Evolutionary conservation across 2,888 invertebrate species (phyloP), one percentile per base, ranked within the genome.

Genomic region (Pollenia amentaria): DNA sequence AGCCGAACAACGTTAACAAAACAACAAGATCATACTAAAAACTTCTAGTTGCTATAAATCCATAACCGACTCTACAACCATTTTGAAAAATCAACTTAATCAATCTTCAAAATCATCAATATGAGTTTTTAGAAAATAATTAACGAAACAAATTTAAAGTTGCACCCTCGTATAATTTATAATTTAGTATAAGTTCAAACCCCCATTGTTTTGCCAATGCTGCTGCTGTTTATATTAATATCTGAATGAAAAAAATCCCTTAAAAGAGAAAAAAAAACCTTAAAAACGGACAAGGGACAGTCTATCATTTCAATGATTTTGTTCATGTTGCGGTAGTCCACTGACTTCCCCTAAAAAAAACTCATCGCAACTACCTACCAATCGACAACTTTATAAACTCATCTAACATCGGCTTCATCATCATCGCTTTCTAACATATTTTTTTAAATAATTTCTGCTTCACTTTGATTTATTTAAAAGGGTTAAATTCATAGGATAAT

Each of bases 211-310:
- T 83, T 69, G 65, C 40, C 60, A 53, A 53, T 42, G 16, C 53
- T 62, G 67, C 48, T 64, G 82, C 79, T 72, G 48, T 67, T 60
- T 55, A 46, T 79, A 14, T 81, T 78, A 55, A 70, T 62, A 69
- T 65, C 12, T 57, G 62, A 40, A 76, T 53, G 60, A 69, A 48
- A 51, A 48, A 16, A 48, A 44, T 67, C 14, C 2, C 18, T 40
- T 14, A 7, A 53, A 16, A 53, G 16, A 42, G 57, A 62, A 82
- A 51, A 69, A 14, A 51, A 76, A 16, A 60, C 16, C 16, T 40
- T 29, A 3, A 21, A 53, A 77, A 55, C 60, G 87, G 84, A 76
- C 86, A 83, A 57, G 75, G 79, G 78, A 81, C 76, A 87, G 84
- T 84, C 69, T 77, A 87, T 87, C 77, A 87, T 51, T 78, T 72